Evolutionary conservation across 2,113 vertebrate species (phyloP).

Genomic region (Carollia perspicillata): DNA sequence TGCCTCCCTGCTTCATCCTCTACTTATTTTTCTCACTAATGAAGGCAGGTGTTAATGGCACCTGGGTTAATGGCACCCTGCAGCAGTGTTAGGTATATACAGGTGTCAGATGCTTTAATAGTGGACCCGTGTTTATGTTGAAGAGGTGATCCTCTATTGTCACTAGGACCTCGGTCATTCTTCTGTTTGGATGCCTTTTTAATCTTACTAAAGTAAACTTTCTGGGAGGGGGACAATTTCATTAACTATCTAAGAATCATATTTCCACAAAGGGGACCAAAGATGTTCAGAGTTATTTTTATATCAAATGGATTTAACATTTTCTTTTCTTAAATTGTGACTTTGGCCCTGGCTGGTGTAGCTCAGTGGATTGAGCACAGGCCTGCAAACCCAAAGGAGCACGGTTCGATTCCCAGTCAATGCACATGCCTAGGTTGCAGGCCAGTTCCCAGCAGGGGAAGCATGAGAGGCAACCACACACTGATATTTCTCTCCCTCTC

Average conservation of each 20-base stretch:
- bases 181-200: slow-evolving; percentile 2
- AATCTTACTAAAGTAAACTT: slow-evolving; percentile 32
- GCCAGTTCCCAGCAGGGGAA: too few species aligned
- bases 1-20: neutral
- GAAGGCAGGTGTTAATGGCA: neutral
- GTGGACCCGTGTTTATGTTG: neutral
- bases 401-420: too few species aligned
- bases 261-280: slow-evolving; percentile 28
- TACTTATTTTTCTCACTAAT: neutral
- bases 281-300: slow-evolving; percentile 46
- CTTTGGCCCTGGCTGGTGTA: too few species aligned
- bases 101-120: neutral
- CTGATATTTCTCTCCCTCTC: too few species aligned
- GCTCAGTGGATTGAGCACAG: too few species aligned
- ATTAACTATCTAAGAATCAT: slow-evolving; percentile 13
- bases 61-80: neutral
- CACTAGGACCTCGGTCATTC: neutral
- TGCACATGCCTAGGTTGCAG: too few species aligned
- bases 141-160: neutral
- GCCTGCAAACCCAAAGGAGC: too few species aligned
- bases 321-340: neutral
- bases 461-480: too few species aligned
- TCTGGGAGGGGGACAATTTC: neutral
- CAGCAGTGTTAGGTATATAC: neutral
- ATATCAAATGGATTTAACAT: neutral